A percentile compares a stretch with the other conserved stretches of the same genome.
Conservation (phyloP, 2,797 vertebrate genomes). For the Premnoplex brunnescens region DNA sequence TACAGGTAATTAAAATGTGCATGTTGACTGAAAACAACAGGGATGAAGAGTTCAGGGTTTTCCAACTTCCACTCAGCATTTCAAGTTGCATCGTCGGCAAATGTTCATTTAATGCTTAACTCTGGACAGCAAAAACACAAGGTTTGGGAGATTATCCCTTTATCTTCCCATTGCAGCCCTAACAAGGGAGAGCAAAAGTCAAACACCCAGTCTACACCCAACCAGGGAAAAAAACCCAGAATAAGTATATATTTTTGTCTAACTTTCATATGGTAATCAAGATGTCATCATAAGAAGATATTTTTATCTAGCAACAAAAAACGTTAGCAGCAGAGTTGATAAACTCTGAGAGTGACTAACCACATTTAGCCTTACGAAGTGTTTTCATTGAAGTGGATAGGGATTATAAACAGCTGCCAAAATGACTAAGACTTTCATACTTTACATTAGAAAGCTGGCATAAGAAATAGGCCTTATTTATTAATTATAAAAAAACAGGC, state of each 20-base stretch:
- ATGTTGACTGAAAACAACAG: not conserved
- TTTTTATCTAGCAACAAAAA: not conserved
- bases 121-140: not conserved
- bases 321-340: not conserved
- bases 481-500: not conserved
- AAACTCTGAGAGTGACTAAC: not conserved
- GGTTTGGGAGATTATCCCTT: slow-evolving; percentile 38
- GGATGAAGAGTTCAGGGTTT: not conserved
- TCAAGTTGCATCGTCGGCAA: not conserved
- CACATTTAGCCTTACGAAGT: not conserved
- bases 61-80: not conserved
- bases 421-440: not conserved
- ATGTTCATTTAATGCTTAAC: not conserved
- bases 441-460: not conserved
- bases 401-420: not conserved
- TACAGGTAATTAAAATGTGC: not conserved
- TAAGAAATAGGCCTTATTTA: not conserved
- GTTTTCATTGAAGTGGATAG: not conserved
- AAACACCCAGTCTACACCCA: not conserved
- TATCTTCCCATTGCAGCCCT: slow-evolving; percentile 51
- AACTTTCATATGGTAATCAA: not conserved
- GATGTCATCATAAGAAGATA: not conserved
- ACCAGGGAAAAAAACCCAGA: not conserved
- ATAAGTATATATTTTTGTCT: not conserved
- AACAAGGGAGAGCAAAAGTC: not conserved